phyloP scores from a whole-genome alignment of 1,140 invertebrate species.

The Drosophila navojoa region DNA sequence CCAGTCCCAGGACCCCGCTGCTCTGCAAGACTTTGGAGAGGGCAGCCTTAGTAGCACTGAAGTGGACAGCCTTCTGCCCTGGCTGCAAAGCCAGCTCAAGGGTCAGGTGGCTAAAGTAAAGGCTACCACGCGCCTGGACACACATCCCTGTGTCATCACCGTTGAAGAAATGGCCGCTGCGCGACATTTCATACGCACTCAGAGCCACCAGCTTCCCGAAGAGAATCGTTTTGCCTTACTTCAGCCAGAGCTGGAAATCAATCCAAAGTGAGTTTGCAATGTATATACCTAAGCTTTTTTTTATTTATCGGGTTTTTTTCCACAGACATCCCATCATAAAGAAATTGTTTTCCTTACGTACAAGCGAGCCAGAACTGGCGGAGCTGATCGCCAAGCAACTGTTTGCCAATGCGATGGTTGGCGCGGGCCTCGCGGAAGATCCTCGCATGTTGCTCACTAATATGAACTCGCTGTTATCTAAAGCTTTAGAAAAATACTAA shows the following conservation, averaged over 20 bases:
- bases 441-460: slow-evolving; percentile 92
- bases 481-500: slow-evolving; percentile 93
- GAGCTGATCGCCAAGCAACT: slow-evolving; percentile 94
- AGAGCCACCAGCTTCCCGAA: slow-evolving; percentile 92
- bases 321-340: slow-evolving; percentile 94
- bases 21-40: slow-evolving; percentile 85
- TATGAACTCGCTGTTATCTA: slow-evolving; percentile 93
- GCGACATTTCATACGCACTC: slow-evolving; percentile 95
- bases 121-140: slow-evolving; percentile 92
- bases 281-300: no score
- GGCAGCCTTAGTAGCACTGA: slow-evolving; percentile 89
- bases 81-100: slow-evolving; percentile 90
- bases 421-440: slow-evolving; percentile 97
- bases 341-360: slow-evolving; percentile 91
- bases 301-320: no score
- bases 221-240: slow-evolving; percentile 94
- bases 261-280: slow-evolving; percentile 89
- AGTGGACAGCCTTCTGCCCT: slow-evolving; percentile 90
- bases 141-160: slow-evolving; percentile 96
- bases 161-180: slow-evolving; percentile 98
- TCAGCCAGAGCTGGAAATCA: slow-evolving; percentile 96
- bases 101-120: slow-evolving; percentile 92
- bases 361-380: slow-evolving; percentile 91
- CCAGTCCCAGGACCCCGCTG: slow-evolving; percentile 85
- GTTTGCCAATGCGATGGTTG: slow-evolving; percentile 97